Evolutionary conservation across 2,797 vertebrate species (phyloP).

Genomic region (Xiphorhynchus erythropygius): DNA sequence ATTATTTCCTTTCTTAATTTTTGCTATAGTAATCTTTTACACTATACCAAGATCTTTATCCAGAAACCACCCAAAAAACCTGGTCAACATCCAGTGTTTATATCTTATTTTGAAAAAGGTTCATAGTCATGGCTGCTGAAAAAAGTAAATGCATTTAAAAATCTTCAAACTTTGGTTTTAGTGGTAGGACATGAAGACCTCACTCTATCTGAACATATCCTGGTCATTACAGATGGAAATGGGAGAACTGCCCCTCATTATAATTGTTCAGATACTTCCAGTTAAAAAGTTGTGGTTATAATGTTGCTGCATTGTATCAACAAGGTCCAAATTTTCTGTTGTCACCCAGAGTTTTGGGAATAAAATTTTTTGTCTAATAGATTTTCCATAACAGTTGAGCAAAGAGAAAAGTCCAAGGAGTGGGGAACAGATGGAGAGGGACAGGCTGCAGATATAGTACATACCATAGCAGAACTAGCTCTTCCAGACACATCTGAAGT

Average conservation of each 20-base stretch:
- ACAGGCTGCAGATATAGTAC: neutral
- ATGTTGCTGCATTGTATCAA: neutral
- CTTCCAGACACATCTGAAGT: neutral
- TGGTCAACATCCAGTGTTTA: neutral
- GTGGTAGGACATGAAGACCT: neutral
- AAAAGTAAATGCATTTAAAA: neutral
- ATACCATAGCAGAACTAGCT: neutral
- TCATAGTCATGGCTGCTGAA: neutral
- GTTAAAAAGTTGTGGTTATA: neutral
- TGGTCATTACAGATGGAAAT: neutral
- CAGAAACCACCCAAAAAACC: neutral
- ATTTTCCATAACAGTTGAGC: neutral
- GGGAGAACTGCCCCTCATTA: neutral
- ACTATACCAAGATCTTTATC: neutral
- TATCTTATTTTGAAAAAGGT: neutral
- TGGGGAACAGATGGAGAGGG: neutral
- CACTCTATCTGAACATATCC: fast-evolving
- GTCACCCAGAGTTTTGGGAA: neutral
- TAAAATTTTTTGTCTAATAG: neutral
- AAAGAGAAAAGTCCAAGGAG: neutral
- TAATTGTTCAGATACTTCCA: neutral
- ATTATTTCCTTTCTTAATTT: neutral
- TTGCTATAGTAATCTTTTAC: neutral
- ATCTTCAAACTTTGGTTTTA: neutral
- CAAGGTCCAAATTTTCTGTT: neutral